Evolutionary conservation across 1,140 invertebrate genomes (phyloP).

Genomic region (Mya arenaria): DNA sequence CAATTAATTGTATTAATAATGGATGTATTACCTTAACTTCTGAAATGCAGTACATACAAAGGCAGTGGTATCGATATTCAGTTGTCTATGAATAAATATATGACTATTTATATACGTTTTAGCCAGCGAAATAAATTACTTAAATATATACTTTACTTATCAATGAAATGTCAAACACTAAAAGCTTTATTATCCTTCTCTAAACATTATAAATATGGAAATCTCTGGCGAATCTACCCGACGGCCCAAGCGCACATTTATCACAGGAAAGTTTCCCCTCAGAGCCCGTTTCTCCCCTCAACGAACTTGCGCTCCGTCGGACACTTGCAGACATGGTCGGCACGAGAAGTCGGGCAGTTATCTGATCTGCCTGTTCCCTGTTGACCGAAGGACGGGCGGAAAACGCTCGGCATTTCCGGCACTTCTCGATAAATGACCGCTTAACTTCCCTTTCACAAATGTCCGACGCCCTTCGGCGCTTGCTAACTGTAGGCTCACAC

Average conservation of each 20-base stretch:
- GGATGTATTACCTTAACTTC: too few species aligned
- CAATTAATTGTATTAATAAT: too few species aligned
- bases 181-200: too few species aligned
- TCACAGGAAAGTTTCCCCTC: constrained; percentile 4
- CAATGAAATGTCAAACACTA: too few species aligned
- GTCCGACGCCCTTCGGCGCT: constrained; percentile 39
- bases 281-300: not conserved
- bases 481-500: constrained; percentile 28
- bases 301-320: constrained; percentile 1
- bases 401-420: constrained; percentile 20
- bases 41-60: too few species aligned
- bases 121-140: too few species aligned
- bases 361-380: constrained; percentile 3
- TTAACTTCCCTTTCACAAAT: constrained; percentile 4
- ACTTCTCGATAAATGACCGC: constrained; percentile 15
- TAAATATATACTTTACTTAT: too few species aligned
- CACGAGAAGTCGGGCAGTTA: constrained; percentile 22
- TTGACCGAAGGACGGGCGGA: not conserved
- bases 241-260: constrained; percentile 17
- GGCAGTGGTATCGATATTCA: too few species aligned
- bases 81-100: too few species aligned
- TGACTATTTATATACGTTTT: too few species aligned
- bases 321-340: constrained; percentile 31
- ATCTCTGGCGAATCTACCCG: constrained; percentile 33
- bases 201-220: constrained; percentile 27